Conservation (phyloP, 2,797 vertebrate species). For the Percopsis omiscomaycus region DNA sequence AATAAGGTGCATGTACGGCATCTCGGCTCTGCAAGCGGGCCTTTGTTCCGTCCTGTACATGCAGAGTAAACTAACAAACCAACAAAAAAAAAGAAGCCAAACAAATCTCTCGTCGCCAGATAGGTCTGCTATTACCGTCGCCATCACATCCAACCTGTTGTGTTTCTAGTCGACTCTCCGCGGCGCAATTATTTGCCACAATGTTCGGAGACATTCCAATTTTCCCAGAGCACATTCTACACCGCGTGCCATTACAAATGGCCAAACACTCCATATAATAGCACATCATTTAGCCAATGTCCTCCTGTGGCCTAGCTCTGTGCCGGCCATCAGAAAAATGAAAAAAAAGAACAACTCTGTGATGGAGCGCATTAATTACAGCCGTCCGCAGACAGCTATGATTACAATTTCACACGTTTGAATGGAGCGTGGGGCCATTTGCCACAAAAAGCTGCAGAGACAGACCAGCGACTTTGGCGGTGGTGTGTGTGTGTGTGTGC, state of each 20-base stretch:
- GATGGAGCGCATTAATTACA: slow-evolving; percentile 89
- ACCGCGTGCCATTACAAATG: slow-evolving; percentile 66
- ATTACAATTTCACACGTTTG: slow-evolving; percentile 92
- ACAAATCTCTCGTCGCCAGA: slow-evolving; percentile 13
- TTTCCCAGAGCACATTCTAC: slow-evolving; percentile 63
- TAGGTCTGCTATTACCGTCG: slow-evolving; percentile 38
- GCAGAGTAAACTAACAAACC: too few species aligned
- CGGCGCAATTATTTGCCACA: slow-evolving; percentile 70
- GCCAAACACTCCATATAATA: slow-evolving; percentile 76
- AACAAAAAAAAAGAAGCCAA: not conserved
- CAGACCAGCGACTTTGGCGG: slow-evolving; percentile 71
- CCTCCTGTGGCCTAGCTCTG: slow-evolving; percentile 67
- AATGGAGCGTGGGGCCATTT: slow-evolving; percentile 84
- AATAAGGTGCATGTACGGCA: too few species aligned
- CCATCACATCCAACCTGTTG: slow-evolving; percentile 55
- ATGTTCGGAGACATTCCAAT: slow-evolving; percentile 68
- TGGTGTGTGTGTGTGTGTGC: not conserved
- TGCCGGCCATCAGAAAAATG: slow-evolving; percentile 66
- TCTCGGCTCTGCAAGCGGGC: too few species aligned
- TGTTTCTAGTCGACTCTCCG: slow-evolving; percentile 52
- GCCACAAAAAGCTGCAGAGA: slow-evolving; percentile 76
- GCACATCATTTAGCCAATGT: slow-evolving; percentile 74
- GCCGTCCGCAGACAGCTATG: slow-evolving; percentile 86
- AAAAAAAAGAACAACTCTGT: slow-evolving; percentile 72
- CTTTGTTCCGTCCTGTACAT: too few species aligned